A percentile compares a stretch with the other conserved stretches of the same genome.
These are phyloP conservation scores for Eumerus sabulonum DNA, from an alignment of 2,888 invertebrate species.

Conservation along the genomic window DNA sequence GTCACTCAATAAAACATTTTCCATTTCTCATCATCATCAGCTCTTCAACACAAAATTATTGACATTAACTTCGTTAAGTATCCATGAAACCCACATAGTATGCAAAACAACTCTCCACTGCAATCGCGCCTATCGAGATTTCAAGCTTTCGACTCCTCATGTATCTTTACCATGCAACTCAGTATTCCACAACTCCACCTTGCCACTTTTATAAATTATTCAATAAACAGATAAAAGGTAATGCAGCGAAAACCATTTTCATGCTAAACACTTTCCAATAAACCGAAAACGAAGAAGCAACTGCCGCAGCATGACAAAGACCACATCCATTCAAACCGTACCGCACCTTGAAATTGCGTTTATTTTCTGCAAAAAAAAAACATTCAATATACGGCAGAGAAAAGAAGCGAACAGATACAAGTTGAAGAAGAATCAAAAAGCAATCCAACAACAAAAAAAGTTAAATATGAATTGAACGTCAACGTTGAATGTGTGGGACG, in stretches of 20 bases:
- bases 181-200: too few relatives aligned
- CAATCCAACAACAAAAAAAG: not conserved
- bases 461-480: constrained; percentile 50
- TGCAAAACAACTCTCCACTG: too few relatives aligned
- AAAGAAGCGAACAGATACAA: not conserved
- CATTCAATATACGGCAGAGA: not conserved
- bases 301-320: not conserved
- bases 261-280: constrained; percentile 59
- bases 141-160: too few relatives aligned
- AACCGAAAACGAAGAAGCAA: constrained; percentile 38
- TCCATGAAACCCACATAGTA: too few relatives aligned
- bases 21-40: too few relatives aligned
- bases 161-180: too few relatives aligned
- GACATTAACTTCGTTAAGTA: too few relatives aligned
- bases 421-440: constrained; percentile 12
- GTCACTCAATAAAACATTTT: too few relatives aligned
- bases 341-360: constrained; percentile 45
- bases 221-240: constrained; percentile 43
- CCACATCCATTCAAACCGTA: constrained; percentile 5
- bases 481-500: not conserved
- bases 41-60: not conserved
- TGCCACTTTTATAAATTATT: constrained; percentile 49
- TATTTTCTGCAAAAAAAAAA: constrained; percentile 36
- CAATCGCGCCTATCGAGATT: too few relatives aligned
- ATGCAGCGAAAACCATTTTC: constrained; percentile 42